Base-by-base conservation (phyloP, 2,888 invertebrate genomes). In the Eupithecia dodoneata region DNA sequence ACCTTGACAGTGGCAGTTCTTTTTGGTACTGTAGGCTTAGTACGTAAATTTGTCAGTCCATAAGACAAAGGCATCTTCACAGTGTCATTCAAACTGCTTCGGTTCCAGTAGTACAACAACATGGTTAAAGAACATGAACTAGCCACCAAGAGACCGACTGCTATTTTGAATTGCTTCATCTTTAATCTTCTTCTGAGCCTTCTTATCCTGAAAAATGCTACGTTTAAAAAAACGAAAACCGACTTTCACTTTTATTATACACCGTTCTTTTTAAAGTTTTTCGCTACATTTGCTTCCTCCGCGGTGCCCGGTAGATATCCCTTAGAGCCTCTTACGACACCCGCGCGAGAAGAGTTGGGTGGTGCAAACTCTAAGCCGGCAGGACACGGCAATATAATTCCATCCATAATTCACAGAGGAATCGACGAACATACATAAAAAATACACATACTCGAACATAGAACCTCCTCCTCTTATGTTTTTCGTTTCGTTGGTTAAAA, bases 121-220 rank as follows among this genome's bases (percentile, higher is more conserved):
- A 90, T 78, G 44, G 87, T 86, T n/a, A 87, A 77, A 55, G 90
- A 85, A 78, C 86, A 85, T 1, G 86, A 85, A 47, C 83, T 80
- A 47, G 74, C 73, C 30, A 81, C 83, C 70, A 88, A 75, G 67
- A 86, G 55, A 59, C 82, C 79, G 4, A 89, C 78, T 45, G 85
- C 79, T 79, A 89, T 79, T 82, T 88, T 90, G 45, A 89, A 78
- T 73, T 89, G 90, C 76, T 84, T 89, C 86, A 89, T 89, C 67
- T 81, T 89, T 71, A 80, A 70, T 83, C 86, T 87, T 74, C 88
- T 87, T 71, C 82, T 82, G 10, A 87, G 72, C 82, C 88, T 90
- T 79, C 86, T 88, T 77, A 90, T 72, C 79, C 93, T 93, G 88
- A 76, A 92, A 66, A 72, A 75, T 13, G 12, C 3, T 52, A 49